These are phyloP conservation scores for Lophotis ruficrista DNA, from an alignment of 2,113 vertebrate genomes.

Conservation along the genomic window DNA sequence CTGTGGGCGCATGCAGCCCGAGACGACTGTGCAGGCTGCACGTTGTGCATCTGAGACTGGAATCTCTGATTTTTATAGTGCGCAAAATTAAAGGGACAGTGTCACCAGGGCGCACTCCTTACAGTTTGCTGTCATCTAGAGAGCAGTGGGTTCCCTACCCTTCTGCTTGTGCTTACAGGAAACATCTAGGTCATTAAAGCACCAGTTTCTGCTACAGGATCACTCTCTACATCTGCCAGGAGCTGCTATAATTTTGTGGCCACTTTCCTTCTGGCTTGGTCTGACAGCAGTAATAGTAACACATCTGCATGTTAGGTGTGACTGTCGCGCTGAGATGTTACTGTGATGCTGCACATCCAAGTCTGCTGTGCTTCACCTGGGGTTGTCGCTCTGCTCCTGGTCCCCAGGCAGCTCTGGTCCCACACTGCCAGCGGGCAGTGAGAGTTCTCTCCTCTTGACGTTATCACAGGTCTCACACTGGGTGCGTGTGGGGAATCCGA, in stretches of 20 bases:
- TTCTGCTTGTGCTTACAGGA: background rate
- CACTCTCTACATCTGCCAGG: background rate
- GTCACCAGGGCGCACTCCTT: background rate
- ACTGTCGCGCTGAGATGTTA: background rate
- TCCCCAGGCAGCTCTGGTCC: background rate
- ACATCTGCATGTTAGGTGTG: background rate
- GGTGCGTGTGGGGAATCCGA: background rate
- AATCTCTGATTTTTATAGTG: accelerated
- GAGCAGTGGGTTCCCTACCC: background rate
- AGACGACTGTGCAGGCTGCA: background rate
- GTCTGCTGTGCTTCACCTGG: background rate
- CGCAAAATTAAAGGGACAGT: background rate
- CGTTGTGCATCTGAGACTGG: accelerated
- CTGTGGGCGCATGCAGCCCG: background rate
- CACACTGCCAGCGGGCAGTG: background rate
- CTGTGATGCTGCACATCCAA: background rate
- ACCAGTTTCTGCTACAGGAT: background rate
- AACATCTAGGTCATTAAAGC: background rate
- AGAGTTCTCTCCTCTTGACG: background rate
- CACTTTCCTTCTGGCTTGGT: background rate
- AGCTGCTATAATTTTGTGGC: background rate
- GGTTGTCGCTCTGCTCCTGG: background rate
- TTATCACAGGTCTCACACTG: background rate
- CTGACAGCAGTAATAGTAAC: background rate
- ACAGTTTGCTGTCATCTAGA: background rate